Evolutionary conservation across 64 coral and sea anemone genomes (phyloP), one percentile per base, ranked within the genome.

Genomic region (Porites australiensis): DNA sequence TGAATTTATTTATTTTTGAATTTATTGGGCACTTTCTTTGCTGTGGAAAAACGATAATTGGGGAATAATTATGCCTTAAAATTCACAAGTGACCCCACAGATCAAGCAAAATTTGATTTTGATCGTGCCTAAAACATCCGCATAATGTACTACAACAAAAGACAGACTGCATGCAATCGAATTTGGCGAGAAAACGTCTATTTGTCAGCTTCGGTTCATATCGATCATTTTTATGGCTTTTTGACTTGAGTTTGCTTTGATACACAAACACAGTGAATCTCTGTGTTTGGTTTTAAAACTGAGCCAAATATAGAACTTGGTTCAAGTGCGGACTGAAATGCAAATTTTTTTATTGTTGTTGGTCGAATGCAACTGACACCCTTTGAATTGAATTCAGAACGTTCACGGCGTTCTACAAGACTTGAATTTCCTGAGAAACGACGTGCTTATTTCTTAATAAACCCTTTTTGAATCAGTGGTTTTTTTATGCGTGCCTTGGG

Each of bases 171-270:
- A 72, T n/a, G 49, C 5, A 37, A 37, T 8, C 6, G 21, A 44
- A 50, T 44, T n/a, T 15, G 6, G 6, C 18, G 49, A 77, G 19
- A 22, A 55, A 57, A n/a, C 62, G 6, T 68, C 5, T 10, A 9
- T 44, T 60, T 75, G 5, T 86, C 21, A 13, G 50, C 6, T 70
- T 50, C 20, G 12, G 18, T 53, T 8, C 44, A 75, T 3, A 74
- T 59, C 69, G 69, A 77, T 55, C 58, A 58, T 22, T 87, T 72
- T 58, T 44, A 44, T 58, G 19, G 73, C 43, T 58, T 75, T 75
- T 14, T 70, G 45, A 27, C 15, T 59, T 88, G 6, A 50, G 18
- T 59, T 43, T 74, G 12, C 14, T 20, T 8, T 43, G 15, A n/a
- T 82, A 67, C 23, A 8, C 44, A 73, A 87, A 72, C 46, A 73